Evolutionary conservation across 2,888 invertebrate genomes (phyloP).

Genomic region (Sarcophaga caerulescens): DNA sequence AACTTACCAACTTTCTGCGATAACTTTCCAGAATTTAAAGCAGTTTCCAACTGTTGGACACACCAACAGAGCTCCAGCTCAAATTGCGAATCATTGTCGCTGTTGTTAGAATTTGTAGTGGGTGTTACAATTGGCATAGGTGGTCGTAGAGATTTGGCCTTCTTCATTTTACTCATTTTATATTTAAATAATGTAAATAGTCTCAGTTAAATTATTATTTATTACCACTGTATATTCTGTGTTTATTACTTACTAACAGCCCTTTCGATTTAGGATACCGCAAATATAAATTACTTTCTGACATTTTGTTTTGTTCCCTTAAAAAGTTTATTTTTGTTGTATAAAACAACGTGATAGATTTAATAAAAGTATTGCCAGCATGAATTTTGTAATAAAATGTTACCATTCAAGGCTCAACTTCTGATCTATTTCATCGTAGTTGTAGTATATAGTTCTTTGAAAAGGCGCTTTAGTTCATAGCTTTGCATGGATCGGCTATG

Average conservation of each 20-base stretch:
- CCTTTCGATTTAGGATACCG: no score
- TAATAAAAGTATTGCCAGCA: neutral
- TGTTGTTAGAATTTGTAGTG: slow-evolving; percentile 55
- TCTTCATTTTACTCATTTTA: slow-evolving; percentile 74
- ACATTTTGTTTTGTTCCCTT: neutral
- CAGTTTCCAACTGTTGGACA: slow-evolving; percentile 86
- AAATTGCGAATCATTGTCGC: slow-evolving; percentile 82
- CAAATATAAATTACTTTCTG: neutral
- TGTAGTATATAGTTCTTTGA: no score
- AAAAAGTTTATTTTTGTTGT: neutral
- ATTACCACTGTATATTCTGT: no score
- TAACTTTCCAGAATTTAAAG: slow-evolving; percentile 84
- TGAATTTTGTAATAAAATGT: neutral
- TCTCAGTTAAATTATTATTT: neutral
- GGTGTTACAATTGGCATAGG: slow-evolving; percentile 72
- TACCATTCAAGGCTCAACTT: neutral
- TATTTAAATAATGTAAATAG: neutral
- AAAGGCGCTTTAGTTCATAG: neutral
- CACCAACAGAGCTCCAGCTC: slow-evolving; percentile 91
- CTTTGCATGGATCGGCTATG: neutral
- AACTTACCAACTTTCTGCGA: slow-evolving; percentile 79
- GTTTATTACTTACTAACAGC: no score
- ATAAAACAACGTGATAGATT: neutral
- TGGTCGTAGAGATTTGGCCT: slow-evolving; percentile 73
- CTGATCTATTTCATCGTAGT: neutral